These are phyloP conservation scores for Pyrocoelia pectoralis DNA, from an alignment of 2,888 invertebrate species.

Conservation along the genomic window DNA sequence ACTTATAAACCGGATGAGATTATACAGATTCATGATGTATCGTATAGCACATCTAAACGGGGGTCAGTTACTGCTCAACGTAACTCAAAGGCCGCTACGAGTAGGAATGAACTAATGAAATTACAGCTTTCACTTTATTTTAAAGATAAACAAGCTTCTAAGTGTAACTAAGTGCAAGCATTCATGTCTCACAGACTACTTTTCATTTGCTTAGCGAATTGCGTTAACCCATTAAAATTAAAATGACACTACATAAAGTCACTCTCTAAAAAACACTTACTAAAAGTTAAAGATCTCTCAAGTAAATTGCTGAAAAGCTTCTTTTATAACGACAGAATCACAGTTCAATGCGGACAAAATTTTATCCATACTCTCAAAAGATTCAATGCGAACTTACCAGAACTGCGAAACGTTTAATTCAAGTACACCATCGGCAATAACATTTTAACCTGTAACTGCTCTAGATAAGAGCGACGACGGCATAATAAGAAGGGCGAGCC, in stretches of 20 bases:
- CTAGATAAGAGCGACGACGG: conserved; percentile 34
- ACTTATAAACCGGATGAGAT: conserved; percentile 48
- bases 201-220: conserved; percentile 49
- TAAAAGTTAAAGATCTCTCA: conserved; percentile 29
- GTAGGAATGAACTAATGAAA: conserved; percentile 47
- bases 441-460: conserved; percentile 37
- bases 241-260: conserved; percentile 38
- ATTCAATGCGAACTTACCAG: conserved; percentile 18
- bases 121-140: conserved; percentile 49
- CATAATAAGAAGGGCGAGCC: conserved; percentile 35
- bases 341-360: conserved; percentile 24
- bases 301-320: conserved; percentile 25
- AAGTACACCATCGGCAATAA: conserved; percentile 35
- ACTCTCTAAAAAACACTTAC: conserved; percentile 25
- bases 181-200: conserved; percentile 47
- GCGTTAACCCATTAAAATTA: conserved; percentile 46
- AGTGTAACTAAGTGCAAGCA: conserved; percentile 47
- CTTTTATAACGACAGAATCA: conserved; percentile 24
- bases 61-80: conserved; percentile 43
- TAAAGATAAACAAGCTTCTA: conserved; percentile 45
- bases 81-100: conserved; percentile 40
- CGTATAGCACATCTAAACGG: conserved; percentile 43
- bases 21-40: conserved; percentile 50
- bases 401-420: conserved; percentile 34
- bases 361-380: conserved; percentile 26